Conservation (phyloP, 2,797 vertebrate species). For the Falco naumanni region DNA sequence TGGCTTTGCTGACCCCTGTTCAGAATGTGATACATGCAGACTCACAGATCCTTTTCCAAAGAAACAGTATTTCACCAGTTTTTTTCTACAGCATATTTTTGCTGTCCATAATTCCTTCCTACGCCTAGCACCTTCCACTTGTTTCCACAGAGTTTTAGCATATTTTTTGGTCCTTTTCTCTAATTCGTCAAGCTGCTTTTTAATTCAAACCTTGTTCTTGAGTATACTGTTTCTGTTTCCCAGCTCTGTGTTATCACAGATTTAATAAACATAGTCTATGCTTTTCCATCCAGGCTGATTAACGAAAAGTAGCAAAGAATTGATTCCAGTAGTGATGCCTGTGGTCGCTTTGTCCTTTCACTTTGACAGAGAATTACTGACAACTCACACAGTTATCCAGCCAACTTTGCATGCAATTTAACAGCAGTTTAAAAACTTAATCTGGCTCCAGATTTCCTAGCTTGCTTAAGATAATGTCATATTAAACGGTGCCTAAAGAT, state of each 20-base stretch:
- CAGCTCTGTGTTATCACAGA: background rate
- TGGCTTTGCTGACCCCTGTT: slow-evolving; percentile 23
- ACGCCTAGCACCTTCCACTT: slow-evolving; percentile 14
- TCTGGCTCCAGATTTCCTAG: background rate
- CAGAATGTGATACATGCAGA: slow-evolving; percentile 39
- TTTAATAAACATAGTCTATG: slow-evolving; percentile 21
- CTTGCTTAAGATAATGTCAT: background rate
- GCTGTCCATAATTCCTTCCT: slow-evolving; percentile 41
- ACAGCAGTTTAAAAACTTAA: background rate
- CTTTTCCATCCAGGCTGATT: background rate
- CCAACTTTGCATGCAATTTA: background rate
- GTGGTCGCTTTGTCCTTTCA: background rate
- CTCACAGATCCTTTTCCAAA: slow-evolving; percentile 34
- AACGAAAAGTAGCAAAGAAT: background rate
- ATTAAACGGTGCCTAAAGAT: background rate
- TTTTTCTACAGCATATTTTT: slow-evolving; percentile 49
- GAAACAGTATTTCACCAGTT: slow-evolving; percentile 3
- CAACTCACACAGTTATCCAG: background rate
- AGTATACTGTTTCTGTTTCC: background rate
- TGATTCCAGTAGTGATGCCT: background rate
- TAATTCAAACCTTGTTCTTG: slow-evolving; percentile 33
- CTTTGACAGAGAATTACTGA: background rate
- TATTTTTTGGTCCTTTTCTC: background rate
- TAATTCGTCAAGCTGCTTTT: slow-evolving; percentile 35
- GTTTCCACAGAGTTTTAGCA: slow-evolving; percentile 7